phyloP scores from a whole-genome alignment of 1,140 invertebrate species.

The Brachionus paranguensis region DNA sequence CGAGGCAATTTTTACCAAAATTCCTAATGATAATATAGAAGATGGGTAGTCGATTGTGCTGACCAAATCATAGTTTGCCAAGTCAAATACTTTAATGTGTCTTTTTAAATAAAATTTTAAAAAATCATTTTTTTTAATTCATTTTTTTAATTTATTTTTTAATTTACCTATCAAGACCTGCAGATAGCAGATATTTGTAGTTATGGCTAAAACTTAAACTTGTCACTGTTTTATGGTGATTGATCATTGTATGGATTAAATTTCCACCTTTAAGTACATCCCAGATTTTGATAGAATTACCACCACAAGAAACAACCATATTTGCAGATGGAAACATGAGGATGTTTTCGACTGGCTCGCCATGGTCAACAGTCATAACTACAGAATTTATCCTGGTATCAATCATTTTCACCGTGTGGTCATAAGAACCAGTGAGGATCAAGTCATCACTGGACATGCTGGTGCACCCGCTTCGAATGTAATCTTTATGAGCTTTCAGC shows the following conservation, averaged over 20 bases:
- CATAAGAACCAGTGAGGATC: constrained; percentile 71
- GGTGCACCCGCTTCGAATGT: constrained; percentile 49
- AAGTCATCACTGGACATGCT: constrained; percentile 47
- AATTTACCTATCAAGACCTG: constrained; percentile 70
- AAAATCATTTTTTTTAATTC: neutral
- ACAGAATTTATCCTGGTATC: constrained; percentile 68
- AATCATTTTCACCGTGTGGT: constrained; percentile 80
- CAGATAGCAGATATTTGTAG: constrained; percentile 74
- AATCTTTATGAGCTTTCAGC: constrained; percentile 65
- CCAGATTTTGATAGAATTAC: constrained; percentile 85
- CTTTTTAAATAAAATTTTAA: constrained; percentile 44
- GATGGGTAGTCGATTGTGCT: constrained; percentile 84
- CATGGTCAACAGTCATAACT: constrained; percentile 74
- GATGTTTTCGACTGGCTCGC: constrained; percentile 79
- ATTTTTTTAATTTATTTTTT: neutral
- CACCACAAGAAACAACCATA: constrained; percentile 77
- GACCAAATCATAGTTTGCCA: constrained; percentile 74
- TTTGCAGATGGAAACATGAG: constrained; percentile 81
- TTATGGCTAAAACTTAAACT: constrained; percentile 65
- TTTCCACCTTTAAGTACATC: constrained; percentile 78
- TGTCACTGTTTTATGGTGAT: constrained; percentile 86
- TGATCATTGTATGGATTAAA: constrained; percentile 70
- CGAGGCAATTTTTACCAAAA: constrained; percentile 61
- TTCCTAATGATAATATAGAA: constrained; percentile 75
- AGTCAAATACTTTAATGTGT: constrained; percentile 86